Conservation (phyloP, 35 echinoderm and acorn worm genomes). For the Strongylocentrotus purpuratus region DNA sequence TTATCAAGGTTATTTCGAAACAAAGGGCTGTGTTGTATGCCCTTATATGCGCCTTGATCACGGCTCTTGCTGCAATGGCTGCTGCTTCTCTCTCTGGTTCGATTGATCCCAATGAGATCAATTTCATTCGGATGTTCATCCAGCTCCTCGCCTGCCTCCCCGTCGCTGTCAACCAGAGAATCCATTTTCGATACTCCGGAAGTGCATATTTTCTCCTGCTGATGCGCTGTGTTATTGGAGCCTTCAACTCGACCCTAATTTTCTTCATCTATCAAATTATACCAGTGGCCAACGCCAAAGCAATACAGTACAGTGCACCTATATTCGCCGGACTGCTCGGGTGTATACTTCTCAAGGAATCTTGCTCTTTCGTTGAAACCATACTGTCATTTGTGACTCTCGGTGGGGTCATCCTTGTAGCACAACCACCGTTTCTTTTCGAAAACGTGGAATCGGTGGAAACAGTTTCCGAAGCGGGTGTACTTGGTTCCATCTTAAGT, state of each 20-base stretch:
- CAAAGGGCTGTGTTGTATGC: neutral
- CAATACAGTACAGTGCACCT: neutral
- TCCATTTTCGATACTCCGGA: neutral
- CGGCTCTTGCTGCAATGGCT: neutral
- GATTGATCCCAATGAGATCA: neutral
- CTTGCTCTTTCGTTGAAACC: constrained; percentile 18
- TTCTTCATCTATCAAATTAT: constrained; percentile 14
- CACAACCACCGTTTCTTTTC: constrained; percentile 35
- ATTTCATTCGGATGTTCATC: neutral
- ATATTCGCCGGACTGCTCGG: constrained; percentile 7
- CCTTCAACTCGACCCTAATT: neutral
- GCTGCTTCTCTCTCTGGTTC: neutral
- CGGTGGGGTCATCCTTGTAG: neutral
- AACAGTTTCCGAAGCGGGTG: neutral
- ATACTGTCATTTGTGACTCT: neutral
- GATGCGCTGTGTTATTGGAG: neutral
- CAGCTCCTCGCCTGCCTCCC: constrained; percentile 13
- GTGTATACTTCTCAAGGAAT: neutral
- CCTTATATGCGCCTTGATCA: neutral
- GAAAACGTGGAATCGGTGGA: neutral
- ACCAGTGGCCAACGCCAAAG: neutral
- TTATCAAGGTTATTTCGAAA: neutral
- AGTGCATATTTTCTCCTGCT: neutral
- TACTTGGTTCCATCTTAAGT: neutral
- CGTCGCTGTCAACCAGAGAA: neutral